phyloP scores from a whole-genome alignment of 2,113 vertebrate genomes.

The Guaruba guarouba region DNA sequence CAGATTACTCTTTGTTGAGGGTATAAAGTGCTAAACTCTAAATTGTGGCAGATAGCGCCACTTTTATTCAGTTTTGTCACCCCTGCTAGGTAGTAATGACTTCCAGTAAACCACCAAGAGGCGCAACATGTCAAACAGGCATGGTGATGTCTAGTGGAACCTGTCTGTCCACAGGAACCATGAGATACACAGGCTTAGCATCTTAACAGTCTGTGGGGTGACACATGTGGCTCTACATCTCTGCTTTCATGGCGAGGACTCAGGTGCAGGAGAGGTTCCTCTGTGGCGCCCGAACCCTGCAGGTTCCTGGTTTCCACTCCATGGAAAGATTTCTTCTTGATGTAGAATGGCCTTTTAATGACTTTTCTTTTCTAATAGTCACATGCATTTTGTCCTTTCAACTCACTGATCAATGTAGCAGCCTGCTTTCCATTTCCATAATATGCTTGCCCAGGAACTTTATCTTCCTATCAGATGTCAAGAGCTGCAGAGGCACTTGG shows the following conservation, averaged over 20 bases:
- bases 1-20: neutral
- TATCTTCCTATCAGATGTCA: constrained; percentile 28
- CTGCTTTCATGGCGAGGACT: rapidly evolving
- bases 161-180: neutral
- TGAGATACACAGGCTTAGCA: neutral
- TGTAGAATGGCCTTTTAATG: neutral
- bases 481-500: constrained; percentile 33
- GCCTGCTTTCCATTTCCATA: constrained; percentile 15
- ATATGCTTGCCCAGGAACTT: neutral
- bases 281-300: rapidly evolving
- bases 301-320: neutral
- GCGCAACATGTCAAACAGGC: neutral
- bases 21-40: neutral
- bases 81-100: neutral
- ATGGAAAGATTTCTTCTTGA: neutral
- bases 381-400: neutral
- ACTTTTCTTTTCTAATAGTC: neutral
- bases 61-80: neutral
- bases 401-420: neutral
- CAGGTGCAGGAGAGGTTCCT: neutral
- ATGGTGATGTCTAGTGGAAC: neutral
- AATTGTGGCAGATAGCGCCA: neutral
- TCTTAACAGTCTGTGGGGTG: rapidly evolving
- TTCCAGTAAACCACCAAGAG: neutral
- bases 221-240: neutral